Percentiles rank a stretch among this genome's conserved stretches.
phyloP scores from a whole-genome alignment of 2,888 invertebrate species.

The Mystacides longicornis region DNA sequence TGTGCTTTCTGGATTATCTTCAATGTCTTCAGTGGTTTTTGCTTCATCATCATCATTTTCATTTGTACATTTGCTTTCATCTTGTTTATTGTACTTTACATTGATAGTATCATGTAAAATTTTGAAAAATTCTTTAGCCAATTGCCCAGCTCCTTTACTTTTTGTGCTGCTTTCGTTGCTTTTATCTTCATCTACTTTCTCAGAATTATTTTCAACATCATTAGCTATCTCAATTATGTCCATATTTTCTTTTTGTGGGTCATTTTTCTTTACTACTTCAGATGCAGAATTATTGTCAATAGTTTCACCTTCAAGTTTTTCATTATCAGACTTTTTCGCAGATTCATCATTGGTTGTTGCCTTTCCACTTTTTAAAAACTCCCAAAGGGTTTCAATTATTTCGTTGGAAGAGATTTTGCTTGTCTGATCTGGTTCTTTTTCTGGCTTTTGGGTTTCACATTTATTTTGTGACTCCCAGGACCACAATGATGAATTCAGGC shows the following conservation, averaged over 20 bases:
- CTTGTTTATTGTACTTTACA: conserved; percentile 19
- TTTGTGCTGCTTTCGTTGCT: neutral
- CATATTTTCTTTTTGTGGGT: neutral
- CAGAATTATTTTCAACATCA: neutral
- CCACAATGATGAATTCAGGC: conserved; percentile 17
- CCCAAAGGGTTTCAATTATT: conserved; percentile 25
- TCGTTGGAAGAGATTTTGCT: conserved; percentile 21
- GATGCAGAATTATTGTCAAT: conserved; percentile 1
- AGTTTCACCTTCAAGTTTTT: neutral
- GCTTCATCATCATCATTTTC: neutral
- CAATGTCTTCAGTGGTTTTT: conserved; percentile 29
- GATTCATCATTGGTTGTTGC: conserved; percentile 12
- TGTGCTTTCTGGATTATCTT: conserved; percentile 28
- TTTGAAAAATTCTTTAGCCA: conserved; percentile 43
- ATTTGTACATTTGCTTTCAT: conserved; percentile 3
- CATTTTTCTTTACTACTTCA: conserved; percentile 9
- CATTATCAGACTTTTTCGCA: neutral
- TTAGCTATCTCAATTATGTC: conserved; percentile 7
- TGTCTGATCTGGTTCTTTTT: conserved; percentile 15
- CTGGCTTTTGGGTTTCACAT: conserved; percentile 13
- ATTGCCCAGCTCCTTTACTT: conserved; percentile 16
- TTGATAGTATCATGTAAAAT: conserved; percentile 46
- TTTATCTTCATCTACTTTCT: neutral
- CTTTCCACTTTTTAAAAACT: conserved; percentile 21
- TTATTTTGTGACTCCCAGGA: conserved; percentile 8